These are phyloP conservation scores for Drosophila planitibia DNA, from an alignment of 2,888 invertebrate genomes.

Conservation along the genomic window DNA sequence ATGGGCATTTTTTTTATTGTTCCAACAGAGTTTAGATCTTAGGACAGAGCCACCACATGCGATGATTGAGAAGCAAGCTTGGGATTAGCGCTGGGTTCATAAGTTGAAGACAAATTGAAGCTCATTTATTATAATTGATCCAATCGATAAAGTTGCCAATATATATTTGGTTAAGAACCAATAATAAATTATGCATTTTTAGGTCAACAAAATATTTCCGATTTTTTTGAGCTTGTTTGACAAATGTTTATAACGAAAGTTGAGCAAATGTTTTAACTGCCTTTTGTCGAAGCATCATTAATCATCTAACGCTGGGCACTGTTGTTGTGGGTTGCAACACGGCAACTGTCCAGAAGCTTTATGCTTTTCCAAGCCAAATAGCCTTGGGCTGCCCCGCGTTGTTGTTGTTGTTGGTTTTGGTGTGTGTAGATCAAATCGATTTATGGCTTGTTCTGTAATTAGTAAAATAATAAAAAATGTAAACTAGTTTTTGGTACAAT, in stretches of 20 bases:
- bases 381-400: constrained; percentile 49
- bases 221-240: constrained; percentile 7
- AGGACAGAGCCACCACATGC: constrained; percentile 7
- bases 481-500: constrained; percentile 57
- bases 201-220: not conserved
- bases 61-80: constrained; percentile 8
- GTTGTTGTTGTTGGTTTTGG: not conserved
- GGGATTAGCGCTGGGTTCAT: not conserved
- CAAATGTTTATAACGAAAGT: constrained; percentile 47
- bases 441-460: constrained; percentile 63
- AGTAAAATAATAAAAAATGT: constrained; percentile 33
- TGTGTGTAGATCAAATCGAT: constrained; percentile 56
- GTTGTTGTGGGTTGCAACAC: not conserved
- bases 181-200: not conserved
- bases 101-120: not conserved
- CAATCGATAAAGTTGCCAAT: constrained; percentile 6
- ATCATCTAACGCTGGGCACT: constrained; percentile 36
- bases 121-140: constrained; percentile 14
- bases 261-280: constrained; percentile 25
- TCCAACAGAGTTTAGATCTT: constrained; percentile 17
- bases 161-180: not conserved
- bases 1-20: constrained; percentile 2
- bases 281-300: constrained; percentile 32
- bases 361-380: constrained; percentile 36
- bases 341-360: constrained; percentile 35